Conservation (phyloP, 2,888 invertebrate genomes). For the Mimas tiliae region DNA sequence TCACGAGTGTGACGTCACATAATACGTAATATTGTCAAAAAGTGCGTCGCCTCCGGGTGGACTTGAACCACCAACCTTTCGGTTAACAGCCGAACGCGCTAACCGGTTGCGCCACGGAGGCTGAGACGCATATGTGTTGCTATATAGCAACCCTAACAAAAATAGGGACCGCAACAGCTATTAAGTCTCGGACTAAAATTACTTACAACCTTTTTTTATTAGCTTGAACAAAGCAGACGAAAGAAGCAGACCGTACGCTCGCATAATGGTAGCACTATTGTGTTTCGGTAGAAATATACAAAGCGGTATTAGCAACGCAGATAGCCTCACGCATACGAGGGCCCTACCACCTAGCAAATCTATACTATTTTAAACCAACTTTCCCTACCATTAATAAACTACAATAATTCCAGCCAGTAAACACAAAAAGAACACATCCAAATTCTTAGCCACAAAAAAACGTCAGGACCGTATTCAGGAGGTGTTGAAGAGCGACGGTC, state of each 20-base stretch:
- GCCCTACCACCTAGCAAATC: too few relatives aligned
- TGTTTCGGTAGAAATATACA: too few relatives aligned
- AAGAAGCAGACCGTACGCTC: too few relatives aligned
- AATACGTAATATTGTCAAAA: not conserved
- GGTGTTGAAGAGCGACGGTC: slow-evolving; percentile 70
- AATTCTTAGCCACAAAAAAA: slow-evolving; percentile 71
- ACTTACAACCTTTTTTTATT: too few relatives aligned
- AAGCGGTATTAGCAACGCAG: too few relatives aligned
- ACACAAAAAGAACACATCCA: slow-evolving; percentile 64
- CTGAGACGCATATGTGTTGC: slow-evolving; percentile 26
- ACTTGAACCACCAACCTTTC: slow-evolving; percentile 99
- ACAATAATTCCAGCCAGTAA: slow-evolving; percentile 60
- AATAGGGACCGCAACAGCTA: too few relatives aligned
- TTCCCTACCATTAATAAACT: not conserved
- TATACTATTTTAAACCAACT: too few relatives aligned
- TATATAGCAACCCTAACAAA: too few relatives aligned
- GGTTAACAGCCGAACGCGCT: slow-evolving; percentile 99
- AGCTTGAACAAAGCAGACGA: too few relatives aligned
- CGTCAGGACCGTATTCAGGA: slow-evolving; percentile 71
- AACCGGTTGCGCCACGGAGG: slow-evolving; percentile 88
- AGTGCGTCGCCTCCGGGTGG: slow-evolving; percentile 93
- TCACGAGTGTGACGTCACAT: not conserved
- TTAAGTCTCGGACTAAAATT: too few relatives aligned
- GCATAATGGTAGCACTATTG: too few relatives aligned
- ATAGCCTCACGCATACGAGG: too few relatives aligned